phyloP scores from a whole-genome alignment of 2,113 vertebrate genomes.

The Eptatretus burgeri region DNA sequence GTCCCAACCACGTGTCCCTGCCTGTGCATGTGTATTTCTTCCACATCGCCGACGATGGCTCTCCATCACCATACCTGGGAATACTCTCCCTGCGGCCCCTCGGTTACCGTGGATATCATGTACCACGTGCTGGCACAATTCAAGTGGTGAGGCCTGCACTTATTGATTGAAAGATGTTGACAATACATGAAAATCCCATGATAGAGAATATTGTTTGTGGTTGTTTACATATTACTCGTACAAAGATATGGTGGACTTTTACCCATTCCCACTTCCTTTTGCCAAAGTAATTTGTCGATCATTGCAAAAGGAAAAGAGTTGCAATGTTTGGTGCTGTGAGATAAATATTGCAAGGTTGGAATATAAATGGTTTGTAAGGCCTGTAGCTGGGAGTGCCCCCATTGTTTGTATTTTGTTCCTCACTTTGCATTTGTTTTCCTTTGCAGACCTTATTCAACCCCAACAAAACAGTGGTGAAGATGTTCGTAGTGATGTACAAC shows the following conservation, averaged over 20 bases:
- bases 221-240: too few species aligned
- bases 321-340: too few species aligned
- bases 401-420: background rate
- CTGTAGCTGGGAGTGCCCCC: too few species aligned
- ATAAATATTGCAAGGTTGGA: too few species aligned
- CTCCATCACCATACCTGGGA: constrained; percentile 96
- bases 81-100: constrained; percentile 91
- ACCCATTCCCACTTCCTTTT: too few species aligned
- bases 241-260: too few species aligned
- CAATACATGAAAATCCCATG: too few species aligned
- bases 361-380: too few species aligned
- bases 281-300: too few species aligned
- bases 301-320: too few species aligned
- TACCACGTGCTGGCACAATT: constrained; percentile 99
- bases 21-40: constrained; percentile 94
- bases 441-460: constrained; percentile 98
- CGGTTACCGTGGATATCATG: constrained; percentile 91
- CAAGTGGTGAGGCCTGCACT: constrained; percentile 50
- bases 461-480: constrained; percentile 99
- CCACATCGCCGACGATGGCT: constrained; percentile 89
- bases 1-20: constrained; percentile 79
- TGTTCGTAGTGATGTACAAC: constrained; percentile 98
- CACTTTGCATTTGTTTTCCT: constrained; percentile 11
- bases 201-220: too few species aligned
- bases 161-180: too few species aligned